Conservation (phyloP, 2,888 invertebrate genomes). For the Lasioglossum lativentre region DNA sequence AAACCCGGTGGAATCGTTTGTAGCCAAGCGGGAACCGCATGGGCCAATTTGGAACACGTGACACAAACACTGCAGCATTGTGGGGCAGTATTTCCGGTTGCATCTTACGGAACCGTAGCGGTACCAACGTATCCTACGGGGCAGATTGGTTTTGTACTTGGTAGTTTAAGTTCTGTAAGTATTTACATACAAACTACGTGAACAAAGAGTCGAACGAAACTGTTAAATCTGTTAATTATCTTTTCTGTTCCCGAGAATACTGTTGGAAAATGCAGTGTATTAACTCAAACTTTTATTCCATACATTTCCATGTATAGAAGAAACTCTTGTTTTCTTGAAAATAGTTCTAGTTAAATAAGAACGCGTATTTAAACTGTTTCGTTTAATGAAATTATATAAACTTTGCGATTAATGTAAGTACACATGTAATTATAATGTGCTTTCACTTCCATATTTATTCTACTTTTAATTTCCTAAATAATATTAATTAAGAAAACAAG, state of each 20-base stretch:
- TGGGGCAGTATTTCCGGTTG: slow-evolving; percentile 90
- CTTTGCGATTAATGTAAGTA: no score
- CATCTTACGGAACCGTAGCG: slow-evolving; percentile 92
- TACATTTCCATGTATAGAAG: background rate
- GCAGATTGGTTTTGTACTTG: slow-evolving; percentile 97
- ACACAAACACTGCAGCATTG: slow-evolving; percentile 91
- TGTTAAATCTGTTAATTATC: background rate
- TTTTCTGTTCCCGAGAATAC: background rate
- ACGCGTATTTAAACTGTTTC: no score
- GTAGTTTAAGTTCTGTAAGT: slow-evolving; percentile 89
- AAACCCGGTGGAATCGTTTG: slow-evolving; percentile 96
- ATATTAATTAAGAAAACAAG: no score
- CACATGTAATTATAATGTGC: no score
- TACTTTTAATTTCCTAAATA: no score
- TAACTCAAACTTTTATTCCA: background rate
- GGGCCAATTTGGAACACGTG: slow-evolving; percentile 93
- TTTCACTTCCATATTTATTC: no score
- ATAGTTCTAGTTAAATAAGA: no score
- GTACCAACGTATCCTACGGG: slow-evolving; percentile 99
- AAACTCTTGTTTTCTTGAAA: no score
- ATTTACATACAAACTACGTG: background rate
- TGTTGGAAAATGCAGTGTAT: background rate
- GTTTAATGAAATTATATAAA: no score
- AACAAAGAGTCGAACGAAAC: background rate
- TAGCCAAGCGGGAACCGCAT: slow-evolving; percentile 92